These are phyloP conservation scores for Ichneumoninae sp. DNA, from an alignment of 2,888 invertebrate genomes.

Conservation along the genomic window DNA sequence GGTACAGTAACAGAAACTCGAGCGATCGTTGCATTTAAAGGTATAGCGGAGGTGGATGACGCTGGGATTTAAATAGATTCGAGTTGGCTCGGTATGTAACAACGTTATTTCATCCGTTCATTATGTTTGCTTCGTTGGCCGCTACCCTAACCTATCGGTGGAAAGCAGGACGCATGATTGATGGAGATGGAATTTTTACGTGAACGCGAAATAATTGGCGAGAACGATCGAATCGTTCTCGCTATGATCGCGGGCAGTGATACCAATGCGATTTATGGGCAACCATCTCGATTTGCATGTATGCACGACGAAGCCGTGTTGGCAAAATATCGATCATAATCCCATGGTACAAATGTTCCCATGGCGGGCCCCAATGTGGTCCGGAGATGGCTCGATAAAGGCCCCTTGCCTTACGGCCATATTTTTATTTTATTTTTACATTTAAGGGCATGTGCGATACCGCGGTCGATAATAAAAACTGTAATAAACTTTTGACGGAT, in stretches of 20 bases:
- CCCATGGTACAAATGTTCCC: background rate
- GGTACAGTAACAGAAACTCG: conserved; percentile 46
- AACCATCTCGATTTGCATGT: background rate
- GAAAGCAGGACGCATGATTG: conserved; percentile 11
- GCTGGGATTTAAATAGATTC: conserved; percentile 41
- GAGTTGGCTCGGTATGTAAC: conserved; percentile 21
- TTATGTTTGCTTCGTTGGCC: conserved; percentile 22
- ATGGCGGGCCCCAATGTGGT: background rate
- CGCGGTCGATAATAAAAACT: too few species aligned
- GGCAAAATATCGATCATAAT: background rate
- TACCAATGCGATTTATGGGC: background rate
- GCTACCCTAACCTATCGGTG: background rate
- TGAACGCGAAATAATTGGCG: conserved; percentile 40
- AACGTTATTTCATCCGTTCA: conserved; percentile 37
- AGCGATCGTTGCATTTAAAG: conserved; percentile 37
- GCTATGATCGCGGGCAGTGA: background rate
- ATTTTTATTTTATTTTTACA: too few species aligned
- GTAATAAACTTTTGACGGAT: too few species aligned
- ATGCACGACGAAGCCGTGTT: background rate
- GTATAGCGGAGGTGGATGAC: background rate
- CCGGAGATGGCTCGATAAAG: too few species aligned
- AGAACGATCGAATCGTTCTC: conserved; percentile 21
- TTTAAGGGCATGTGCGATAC: too few species aligned
- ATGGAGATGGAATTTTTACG: conserved; percentile 32
- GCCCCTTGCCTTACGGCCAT: too few species aligned